These are phyloP conservation scores for Siphonodentalium dalli DNA, from an alignment of 2,888 invertebrate species.

Conservation along the genomic window DNA sequence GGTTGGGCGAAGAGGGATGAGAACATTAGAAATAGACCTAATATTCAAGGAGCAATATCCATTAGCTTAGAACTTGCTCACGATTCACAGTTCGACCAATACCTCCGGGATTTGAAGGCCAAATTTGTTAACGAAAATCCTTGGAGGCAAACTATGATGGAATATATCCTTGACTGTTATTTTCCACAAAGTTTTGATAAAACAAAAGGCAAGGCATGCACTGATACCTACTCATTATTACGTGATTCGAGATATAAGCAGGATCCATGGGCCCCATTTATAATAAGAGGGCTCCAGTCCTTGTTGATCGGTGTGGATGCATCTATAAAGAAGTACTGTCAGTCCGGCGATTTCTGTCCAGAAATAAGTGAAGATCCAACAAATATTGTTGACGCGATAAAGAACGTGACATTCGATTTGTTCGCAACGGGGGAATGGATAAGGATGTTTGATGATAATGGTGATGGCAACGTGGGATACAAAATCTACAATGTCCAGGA, in stretches of 20 bases:
- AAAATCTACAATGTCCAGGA: conserved; percentile 26
- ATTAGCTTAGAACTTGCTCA: conserved; percentile 15
- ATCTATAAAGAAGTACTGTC: conserved; percentile 4
- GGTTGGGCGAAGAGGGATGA: not conserved
- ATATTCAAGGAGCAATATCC: not conserved
- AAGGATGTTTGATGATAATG: conserved; percentile 25
- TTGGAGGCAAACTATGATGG: conserved; percentile 20
- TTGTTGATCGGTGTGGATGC: conserved; percentile 12
- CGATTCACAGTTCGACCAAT: conserved; percentile 1
- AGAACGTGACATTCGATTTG: conserved; percentile 15
- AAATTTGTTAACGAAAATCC: conserved; percentile 11
- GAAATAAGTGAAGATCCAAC: conserved; percentile 6
- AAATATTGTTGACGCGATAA: not conserved
- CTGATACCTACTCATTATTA: not conserved
- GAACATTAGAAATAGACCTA: not conserved
- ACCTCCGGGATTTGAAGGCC: conserved; percentile 8
- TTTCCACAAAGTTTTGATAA: conserved; percentile 24
- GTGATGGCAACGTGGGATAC: conserved; percentile 31
- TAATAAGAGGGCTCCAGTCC: conserved; percentile 10
- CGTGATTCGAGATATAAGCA: not conserved
- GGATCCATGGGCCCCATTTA: conserved; percentile 15
- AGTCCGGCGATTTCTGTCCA: conserved; percentile 6
- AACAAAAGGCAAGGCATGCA: conserved; percentile 1
- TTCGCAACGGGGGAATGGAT: conserved; percentile 16
- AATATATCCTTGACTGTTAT: conserved; percentile 14